A percentile compares a stretch with the other conserved stretches of the same genome.
phyloP scores from a whole-genome alignment of 1,140 invertebrate species.

The Drepana arcuata region DNA sequence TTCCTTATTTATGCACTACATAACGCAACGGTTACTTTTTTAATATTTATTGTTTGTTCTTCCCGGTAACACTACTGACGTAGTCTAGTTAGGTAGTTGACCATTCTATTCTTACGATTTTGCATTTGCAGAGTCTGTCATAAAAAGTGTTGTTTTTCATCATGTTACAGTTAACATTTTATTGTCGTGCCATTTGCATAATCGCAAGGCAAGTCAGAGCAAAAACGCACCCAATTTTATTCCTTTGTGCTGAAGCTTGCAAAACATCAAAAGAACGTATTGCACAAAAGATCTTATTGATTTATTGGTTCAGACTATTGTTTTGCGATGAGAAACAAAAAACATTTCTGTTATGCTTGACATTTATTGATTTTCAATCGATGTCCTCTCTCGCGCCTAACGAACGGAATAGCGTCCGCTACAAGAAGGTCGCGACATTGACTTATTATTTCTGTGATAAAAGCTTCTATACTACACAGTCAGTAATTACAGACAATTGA shows the following conservation, averaged over 20 bases:
- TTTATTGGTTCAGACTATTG: constrained; percentile 42
- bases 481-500: constrained; percentile 58
- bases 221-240: constrained; percentile 55
- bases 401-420: constrained; percentile 30
- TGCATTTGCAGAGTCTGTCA: constrained; percentile 40
- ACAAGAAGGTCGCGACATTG: constrained; percentile 52
- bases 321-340: constrained; percentile 33
- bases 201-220: constrained; percentile 49
- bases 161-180: constrained; percentile 58
- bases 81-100: constrained; percentile 42
- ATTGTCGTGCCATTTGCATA: constrained; percentile 66
- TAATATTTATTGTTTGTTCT: constrained; percentile 25
- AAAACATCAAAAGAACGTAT: constrained; percentile 39
- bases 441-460: constrained; percentile 56
- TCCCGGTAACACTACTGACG: constrained; percentile 45
- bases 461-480: constrained; percentile 54
- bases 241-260: constrained; percentile 47
- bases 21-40: constrained; percentile 32
- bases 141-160: constrained; percentile 52
- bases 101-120: constrained; percentile 45
- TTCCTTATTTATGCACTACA: constrained; percentile 16
- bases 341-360: constrained; percentile 33
- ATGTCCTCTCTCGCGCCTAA: constrained; percentile 30
- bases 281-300: constrained; percentile 62
- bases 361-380: constrained; percentile 37